These are phyloP conservation scores for Hyperopisus bebe DNA, from an alignment of 2,113 vertebrate genomes.

Conservation along the genomic window DNA sequence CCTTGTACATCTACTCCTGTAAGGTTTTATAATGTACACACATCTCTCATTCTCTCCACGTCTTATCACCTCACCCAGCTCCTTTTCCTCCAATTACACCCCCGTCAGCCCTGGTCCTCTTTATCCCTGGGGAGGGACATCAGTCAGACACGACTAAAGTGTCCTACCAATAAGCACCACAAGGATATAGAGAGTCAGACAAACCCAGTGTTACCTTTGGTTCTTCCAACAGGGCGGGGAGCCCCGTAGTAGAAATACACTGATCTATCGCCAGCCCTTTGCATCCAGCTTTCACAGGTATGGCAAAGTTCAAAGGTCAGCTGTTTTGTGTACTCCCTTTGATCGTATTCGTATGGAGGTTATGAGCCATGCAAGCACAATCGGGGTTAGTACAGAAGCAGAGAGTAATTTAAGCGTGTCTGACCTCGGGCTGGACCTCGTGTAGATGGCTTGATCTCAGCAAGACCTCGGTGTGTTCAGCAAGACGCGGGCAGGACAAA, in stretches of 20 bases:
- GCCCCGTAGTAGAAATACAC: neutral
- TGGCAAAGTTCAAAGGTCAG: neutral
- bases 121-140: neutral
- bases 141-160: neutral
- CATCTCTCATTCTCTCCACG: neutral
- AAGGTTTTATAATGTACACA: neutral
- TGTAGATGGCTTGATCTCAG: neutral
- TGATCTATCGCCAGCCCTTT: neutral
- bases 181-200: neutral
- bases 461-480: neutral
- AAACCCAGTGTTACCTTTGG: neutral
- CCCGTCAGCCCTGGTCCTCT: neutral
- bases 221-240: neutral
- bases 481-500: neutral
- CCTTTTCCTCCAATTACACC: neutral
- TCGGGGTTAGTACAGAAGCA: neutral
- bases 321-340: neutral
- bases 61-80: neutral
- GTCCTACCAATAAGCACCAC: neutral
- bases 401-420: neutral
- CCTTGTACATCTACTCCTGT: neutral
- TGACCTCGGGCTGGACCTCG: neutral
- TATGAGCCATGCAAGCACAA: neutral
- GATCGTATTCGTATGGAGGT: neutral
- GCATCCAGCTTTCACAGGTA: neutral